A percentile compares a stretch with the other conserved stretches of the same genome.
Conservation (phyloP, 2,797 vertebrate genomes). For the Melanotaenia parkinsoni region DNA sequence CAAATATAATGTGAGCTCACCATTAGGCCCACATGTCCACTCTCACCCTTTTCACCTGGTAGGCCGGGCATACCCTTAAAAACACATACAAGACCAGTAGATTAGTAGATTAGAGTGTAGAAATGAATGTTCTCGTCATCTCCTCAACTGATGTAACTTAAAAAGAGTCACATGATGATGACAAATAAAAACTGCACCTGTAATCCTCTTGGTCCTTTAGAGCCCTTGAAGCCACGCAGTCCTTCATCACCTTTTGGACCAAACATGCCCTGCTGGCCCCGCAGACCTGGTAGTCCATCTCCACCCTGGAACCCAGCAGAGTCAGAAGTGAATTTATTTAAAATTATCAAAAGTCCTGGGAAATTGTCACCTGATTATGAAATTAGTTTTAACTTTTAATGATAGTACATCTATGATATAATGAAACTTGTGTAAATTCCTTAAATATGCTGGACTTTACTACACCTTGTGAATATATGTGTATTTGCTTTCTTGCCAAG, state of each 20-base stretch:
- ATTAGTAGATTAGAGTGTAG: background rate
- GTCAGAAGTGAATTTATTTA: background rate
- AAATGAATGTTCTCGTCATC: background rate
- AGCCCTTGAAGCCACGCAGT: constrained; percentile 91
- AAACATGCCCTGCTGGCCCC: constrained; percentile 96
- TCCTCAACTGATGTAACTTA: constrained; percentile 4
- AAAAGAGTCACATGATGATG: background rate
- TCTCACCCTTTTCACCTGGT: constrained; percentile 96
- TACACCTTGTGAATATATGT: background rate
- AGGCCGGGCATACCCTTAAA: constrained; percentile 93
- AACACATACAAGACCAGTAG: constrained; percentile 21
- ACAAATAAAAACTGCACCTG: constrained; percentile 83
- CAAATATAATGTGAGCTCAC: constrained; percentile 74
- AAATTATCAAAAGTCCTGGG: background rate
- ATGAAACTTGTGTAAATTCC: background rate
- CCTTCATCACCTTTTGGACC: constrained; percentile 98
- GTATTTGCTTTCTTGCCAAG: background rate
- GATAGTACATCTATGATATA: background rate
- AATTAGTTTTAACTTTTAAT: background rate
- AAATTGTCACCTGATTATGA: background rate
- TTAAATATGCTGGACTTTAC: background rate
- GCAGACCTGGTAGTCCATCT: constrained; percentile 89
- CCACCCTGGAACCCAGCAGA: constrained; percentile 82
- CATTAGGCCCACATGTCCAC: constrained; percentile 94
- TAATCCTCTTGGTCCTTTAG: constrained; percentile 90